phyloP scores from a whole-genome alignment of 1,140 invertebrate species.

The Meloidogyne exigua region DNA sequence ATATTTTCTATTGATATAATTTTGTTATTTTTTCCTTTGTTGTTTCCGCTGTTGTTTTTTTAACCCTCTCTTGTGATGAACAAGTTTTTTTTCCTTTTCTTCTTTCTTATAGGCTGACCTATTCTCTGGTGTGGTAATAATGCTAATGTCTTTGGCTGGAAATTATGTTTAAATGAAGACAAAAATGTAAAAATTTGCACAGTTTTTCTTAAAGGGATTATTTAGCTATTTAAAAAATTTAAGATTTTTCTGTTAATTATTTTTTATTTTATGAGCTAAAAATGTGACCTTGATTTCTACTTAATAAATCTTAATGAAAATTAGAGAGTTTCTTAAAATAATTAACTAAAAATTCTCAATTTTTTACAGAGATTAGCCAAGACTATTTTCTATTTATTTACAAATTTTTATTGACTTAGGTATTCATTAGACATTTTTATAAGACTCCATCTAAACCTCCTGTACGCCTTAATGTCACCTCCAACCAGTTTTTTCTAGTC shows the following conservation, averaged over 20 bases:
- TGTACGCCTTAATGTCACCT: too few species aligned
- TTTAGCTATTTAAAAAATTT: background rate
- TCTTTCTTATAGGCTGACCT: background rate
- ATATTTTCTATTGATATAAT: background rate
- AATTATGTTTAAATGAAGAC: background rate
- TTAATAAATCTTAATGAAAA: too few species aligned
- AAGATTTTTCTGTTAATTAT: background rate
- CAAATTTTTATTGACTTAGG: background rate
- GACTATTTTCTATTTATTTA: too few species aligned
- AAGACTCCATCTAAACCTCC: too few species aligned
- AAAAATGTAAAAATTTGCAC: background rate
- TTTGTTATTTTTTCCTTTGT: background rate
- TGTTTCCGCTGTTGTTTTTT: conserved; percentile 9
- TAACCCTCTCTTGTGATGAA: background rate
- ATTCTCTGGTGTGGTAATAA: background rate
- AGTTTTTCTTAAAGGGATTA: background rate
- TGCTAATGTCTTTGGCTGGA: background rate
- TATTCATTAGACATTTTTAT: background rate
- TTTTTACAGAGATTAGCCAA: background rate
- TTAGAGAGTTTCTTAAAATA: too few species aligned
- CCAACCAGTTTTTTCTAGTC: background rate
- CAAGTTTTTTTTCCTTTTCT: background rate
- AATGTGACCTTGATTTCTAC: too few species aligned
- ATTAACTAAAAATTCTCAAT: background rate
- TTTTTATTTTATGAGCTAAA: background rate